A percentile compares a stretch with the other conserved stretches of the same genome.
These are phyloP conservation scores for Zygogramma bicolorata DNA, from an alignment of 2,888 invertebrate species.

Conservation along the genomic window DNA sequence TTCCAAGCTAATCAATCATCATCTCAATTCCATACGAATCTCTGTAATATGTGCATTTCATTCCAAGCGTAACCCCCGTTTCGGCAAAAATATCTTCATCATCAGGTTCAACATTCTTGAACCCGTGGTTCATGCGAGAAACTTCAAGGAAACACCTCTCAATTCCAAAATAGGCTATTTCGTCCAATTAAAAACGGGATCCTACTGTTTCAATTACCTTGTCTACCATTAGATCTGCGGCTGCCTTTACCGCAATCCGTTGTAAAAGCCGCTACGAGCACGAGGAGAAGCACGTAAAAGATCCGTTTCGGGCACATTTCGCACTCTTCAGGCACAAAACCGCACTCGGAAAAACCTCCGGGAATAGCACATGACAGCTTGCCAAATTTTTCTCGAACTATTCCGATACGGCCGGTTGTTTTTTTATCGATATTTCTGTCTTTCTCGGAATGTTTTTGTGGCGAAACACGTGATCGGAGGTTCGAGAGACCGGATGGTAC, in stretches of 20 bases:
- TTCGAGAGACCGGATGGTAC: conserved; percentile 47
- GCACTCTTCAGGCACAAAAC: conserved; percentile 25
- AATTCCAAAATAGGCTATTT: neutral
- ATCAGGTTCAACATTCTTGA: neutral
- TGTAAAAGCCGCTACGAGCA: conserved; percentile 33
- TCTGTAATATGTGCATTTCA: no score
- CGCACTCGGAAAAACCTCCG: conserved; percentile 3
- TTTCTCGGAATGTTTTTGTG: conserved; percentile 33
- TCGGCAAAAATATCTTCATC: no score
- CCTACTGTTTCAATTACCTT: conserved; percentile 48
- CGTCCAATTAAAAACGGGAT: conserved; percentile 1
- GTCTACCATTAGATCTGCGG: conserved; percentile 53
- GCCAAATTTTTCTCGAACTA: conserved; percentile 16
- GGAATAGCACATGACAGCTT: conserved; percentile 6
- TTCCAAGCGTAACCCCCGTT: no score
- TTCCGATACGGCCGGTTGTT: conserved; percentile 4
- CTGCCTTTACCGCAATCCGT: conserved; percentile 49
- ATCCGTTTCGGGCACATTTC: conserved; percentile 39
- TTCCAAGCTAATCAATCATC: no score
- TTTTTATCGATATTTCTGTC: conserved; percentile 15
- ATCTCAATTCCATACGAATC: no score
- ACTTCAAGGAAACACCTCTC: neutral
- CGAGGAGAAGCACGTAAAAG: conserved; percentile 34
- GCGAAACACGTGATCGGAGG: conserved; percentile 54
- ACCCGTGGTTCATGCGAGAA: neutral